Evolutionary conservation across 2,797 vertebrate species (phyloP).

Genomic region (Zenarchopterus dispar): DNA sequence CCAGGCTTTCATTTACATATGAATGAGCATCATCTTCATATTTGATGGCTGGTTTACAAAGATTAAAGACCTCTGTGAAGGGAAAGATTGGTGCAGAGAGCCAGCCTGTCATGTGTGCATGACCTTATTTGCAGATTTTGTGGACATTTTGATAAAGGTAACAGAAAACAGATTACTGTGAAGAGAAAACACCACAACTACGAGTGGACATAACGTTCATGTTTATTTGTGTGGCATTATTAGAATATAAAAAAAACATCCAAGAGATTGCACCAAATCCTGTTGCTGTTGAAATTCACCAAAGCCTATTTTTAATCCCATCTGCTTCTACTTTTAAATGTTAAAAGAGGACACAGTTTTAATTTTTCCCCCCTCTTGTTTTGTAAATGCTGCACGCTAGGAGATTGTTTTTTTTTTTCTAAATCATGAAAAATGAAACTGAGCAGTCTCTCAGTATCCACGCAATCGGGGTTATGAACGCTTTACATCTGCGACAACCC

Average conservation of each 20-base stretch:
- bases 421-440: too few species aligned
- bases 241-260: too few species aligned
- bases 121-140: constrained; percentile 46
- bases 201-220: neutral
- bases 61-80: constrained; percentile 68
- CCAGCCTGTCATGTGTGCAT: constrained; percentile 33
- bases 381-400: too few species aligned
- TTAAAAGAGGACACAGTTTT: too few species aligned
- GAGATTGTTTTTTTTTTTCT: too few species aligned
- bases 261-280: too few species aligned
- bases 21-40: constrained; percentile 66
- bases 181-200: constrained; percentile 3
- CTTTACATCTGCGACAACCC: constrained; percentile 40
- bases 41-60: constrained; percentile 66
- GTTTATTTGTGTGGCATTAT: constrained; percentile 6
- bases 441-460: constrained; percentile 27
- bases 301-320: constrained; percentile 8
- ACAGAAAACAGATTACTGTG: constrained; percentile 33
- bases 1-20: constrained; percentile 73
- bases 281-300: constrained; percentile 1
- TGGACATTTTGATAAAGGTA: constrained; percentile 29
- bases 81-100: constrained; percentile 33
- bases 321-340: too few species aligned
- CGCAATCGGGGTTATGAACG: constrained; percentile 30
- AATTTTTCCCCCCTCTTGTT: too few species aligned